phyloP scores from a whole-genome alignment of 2,113 vertebrate genomes.

The Lepisosteus oculatus region DNA sequence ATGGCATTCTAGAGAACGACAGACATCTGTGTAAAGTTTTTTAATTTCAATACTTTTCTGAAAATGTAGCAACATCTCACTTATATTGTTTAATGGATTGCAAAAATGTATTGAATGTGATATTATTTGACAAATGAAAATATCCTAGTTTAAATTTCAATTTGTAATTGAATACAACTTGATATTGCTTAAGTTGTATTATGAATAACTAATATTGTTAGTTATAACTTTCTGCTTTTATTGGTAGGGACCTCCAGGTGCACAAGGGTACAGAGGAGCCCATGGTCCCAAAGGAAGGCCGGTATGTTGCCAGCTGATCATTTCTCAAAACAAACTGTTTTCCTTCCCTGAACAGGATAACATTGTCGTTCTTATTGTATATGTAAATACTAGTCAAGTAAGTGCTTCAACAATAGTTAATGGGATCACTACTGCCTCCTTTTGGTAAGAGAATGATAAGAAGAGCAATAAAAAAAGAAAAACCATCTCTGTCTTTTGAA shows the following conservation, averaged over 20 bases:
- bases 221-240: conserved; percentile 14
- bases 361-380: too few relatives aligned
- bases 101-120: background rate
- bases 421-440: too few relatives aligned
- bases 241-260: conserved; percentile 86
- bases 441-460: too few relatives aligned
- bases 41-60: background rate
- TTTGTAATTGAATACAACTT: background rate
- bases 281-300: conserved; percentile 88
- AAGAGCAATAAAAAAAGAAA: too few relatives aligned
- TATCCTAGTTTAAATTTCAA: background rate
- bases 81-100: background rate
- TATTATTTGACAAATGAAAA: background rate
- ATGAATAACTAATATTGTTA: background rate
- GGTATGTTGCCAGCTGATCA: conserved; percentile 58
- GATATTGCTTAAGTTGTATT: background rate
- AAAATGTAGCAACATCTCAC: background rate
- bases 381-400: too few relatives aligned
- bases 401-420: too few relatives aligned
- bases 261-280: conserved; percentile 82
- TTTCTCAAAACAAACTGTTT: too few relatives aligned
- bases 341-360: too few relatives aligned
- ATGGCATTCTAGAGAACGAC: conserved; percentile 46
- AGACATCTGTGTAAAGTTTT: too few relatives aligned
- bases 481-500: too few relatives aligned